Base-by-base conservation (phyloP, 2,888 invertebrate species). In the Tetranychus piercei region DNA sequence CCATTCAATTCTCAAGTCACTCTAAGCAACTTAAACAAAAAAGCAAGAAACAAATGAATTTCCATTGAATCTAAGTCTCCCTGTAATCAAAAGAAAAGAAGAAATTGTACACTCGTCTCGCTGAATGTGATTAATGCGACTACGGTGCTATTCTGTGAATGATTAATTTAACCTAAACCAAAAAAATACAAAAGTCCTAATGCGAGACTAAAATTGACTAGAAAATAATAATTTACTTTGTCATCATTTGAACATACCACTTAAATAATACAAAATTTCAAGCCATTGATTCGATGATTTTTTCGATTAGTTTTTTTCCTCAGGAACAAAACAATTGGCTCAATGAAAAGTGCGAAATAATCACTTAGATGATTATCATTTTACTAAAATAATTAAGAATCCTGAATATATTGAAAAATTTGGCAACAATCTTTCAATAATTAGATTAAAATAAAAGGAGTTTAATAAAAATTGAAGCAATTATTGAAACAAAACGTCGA, bases 31-130 rank as follows among this genome's bases (percentile, higher is more conserved):
- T 34, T 34, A 34, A 34, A 34, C 34, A 34, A 55, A 55, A 15
- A 9, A 55, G 15, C 9, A 55, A 15, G 15, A 55, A 55, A 55
- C 55, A 55, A 55, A 55, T 55, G 55, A 15, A 55, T 55, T 55
- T 55, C 55, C 55, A 55, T 55, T 55, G 55, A 55, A 55, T 55
- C 55, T 55, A 55, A 55, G 55, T 55, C 55, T 55, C 55, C 55
- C 55, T 55, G 55, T 55, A 55, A 55, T 55, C 55, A 55, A 55
- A 55, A 55, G 55, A 9, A 55, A 55, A 55, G 15, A 55, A 55
- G 15, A 55, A 55, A 55, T 15, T 15, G 55, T 55, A 15, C 55
- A 55, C 15, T 55, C 11, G 55, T 55, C 55, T 55, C 55, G 15
- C 55, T 55, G 55, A 55, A 55, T 55, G 55, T 55, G 55, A 55